Conservation (phyloP, 2,113 vertebrate species). For the Ameiurus melas region DNA sequence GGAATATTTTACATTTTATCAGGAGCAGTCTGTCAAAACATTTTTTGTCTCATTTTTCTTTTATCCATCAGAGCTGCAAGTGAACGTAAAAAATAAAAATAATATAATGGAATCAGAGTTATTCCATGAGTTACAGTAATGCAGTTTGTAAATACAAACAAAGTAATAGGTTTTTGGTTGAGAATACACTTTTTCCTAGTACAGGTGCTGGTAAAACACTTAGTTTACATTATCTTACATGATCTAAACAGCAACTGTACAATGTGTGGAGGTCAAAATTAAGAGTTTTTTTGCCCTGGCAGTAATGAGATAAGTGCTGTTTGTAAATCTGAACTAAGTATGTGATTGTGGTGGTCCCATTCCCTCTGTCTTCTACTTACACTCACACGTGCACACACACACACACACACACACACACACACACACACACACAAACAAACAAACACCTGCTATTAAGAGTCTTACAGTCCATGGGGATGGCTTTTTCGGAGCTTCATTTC, state of each 20-base stretch:
- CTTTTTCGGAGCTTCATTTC: not conserved
- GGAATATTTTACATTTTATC: constrained; percentile 70
- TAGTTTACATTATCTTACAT: not conserved
- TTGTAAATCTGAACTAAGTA: not conserved
- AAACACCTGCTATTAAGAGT: not conserved
- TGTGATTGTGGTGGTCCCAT: not conserved
- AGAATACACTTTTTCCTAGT: not conserved
- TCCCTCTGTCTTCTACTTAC: not conserved
- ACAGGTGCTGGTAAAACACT: not conserved
- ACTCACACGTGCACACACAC: no score
- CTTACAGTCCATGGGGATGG: not conserved
- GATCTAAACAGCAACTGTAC: not conserved
- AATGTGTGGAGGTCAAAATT: not conserved
- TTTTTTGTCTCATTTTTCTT: constrained; percentile 56
- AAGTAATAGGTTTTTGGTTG: not conserved
- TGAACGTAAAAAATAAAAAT: constrained; percentile 15
- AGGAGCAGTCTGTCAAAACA: constrained; percentile 66
- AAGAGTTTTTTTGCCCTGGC: not conserved
- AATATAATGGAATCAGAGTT: constrained; percentile 13
- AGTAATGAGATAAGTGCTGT: not conserved
- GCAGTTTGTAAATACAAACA: constrained; percentile 4
- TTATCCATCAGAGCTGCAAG: constrained; percentile 15
- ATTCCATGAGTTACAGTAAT: not conserved
- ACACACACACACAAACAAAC: not conserved
- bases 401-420: no score